Evolutionary conservation across 2,113 vertebrate species (phyloP), one percentile per base, ranked within the genome.

Genomic region (Myotis lucifugus): DNA sequence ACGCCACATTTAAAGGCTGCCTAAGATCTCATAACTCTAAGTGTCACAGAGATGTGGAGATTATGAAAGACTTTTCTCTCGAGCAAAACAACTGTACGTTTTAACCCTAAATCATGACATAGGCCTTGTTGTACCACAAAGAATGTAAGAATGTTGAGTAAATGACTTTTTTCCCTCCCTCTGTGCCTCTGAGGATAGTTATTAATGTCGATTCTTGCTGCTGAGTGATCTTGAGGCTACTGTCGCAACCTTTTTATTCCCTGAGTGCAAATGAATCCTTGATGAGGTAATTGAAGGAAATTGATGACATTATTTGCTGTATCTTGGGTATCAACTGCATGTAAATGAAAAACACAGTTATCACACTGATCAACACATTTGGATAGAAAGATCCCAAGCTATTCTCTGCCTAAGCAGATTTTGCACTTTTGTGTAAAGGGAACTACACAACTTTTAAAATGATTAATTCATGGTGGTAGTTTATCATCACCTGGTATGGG

Each of bases 211-310:
- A 73, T 94, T 97, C 97, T 96, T 97, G 86, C 97, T 97, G 96
- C 29, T 97, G 96, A 98, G 96, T 97, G 97, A 97, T 98, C 96
- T 86, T 83, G 97, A 98, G 97, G 85, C 97, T 97, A 85, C 98
- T 64, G 88, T 95, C 29, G 0, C 94, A 97, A 97, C 85, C 91
- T 97, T 97, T 95, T 95, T 97, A 97, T 95, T 98, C 97, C 97
- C 98, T 1, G 18, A 66, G 86, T 97, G 88, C 86, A 93, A 97
- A 97, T 97, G 96, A 98, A 95, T 96, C 85, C 83, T 98, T 97
- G 97, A 95, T 86, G 97, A 96, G 94, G 95, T 96, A 96, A 97
- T 94, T 81, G 34, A 97, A 97, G 96, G 97, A 98, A 97, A 98
- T 96, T 13, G 59, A 90, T 97, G 95, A 97, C 95, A 86, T 98